Evolutionary conservation across 2,888 invertebrate species (phyloP).

Genomic region (Amphipyra berbera): DNA sequence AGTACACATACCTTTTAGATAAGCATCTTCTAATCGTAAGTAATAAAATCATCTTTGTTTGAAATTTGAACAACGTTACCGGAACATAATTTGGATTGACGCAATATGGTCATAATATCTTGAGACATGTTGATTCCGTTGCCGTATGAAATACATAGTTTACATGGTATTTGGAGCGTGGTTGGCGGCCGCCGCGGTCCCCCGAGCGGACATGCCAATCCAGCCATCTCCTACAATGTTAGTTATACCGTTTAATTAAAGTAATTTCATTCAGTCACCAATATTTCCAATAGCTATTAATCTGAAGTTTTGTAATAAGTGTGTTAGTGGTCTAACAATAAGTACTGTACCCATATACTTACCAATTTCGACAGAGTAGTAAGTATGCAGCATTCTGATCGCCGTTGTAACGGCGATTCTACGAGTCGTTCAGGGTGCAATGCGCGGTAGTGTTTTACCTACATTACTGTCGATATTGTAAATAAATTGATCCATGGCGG

Average conservation of each 20-base stretch:
- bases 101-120: slow-evolving; percentile 5
- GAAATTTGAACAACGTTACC: slow-evolving; percentile 5
- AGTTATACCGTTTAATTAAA: slow-evolving; percentile 1
- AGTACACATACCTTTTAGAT: neutral
- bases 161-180: slow-evolving; percentile 46
- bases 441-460: no score
- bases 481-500: neutral
- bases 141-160: slow-evolving; percentile 24
- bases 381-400: neutral
- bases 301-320: slow-evolving; percentile 3
- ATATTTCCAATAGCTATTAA: neutral
- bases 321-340: neutral
- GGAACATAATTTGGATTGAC: slow-evolving; percentile 24
- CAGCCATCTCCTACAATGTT: neutral
- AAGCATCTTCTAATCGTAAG: neutral
- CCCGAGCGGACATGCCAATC: slow-evolving; percentile 1
- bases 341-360: neutral
- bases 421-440: no score
- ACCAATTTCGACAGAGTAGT: neutral
- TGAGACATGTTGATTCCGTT: slow-evolving; percentile 20
- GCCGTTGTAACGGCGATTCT: no score
- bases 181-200: slow-evolving; percentile 26
- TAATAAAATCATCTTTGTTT: neutral
- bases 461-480: neutral
- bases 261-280: neutral